These are phyloP conservation scores for Hippasteria phrygiana DNA, from an alignment of 53 echinoderm and acorn worm genomes.

Conservation along the genomic window DNA sequence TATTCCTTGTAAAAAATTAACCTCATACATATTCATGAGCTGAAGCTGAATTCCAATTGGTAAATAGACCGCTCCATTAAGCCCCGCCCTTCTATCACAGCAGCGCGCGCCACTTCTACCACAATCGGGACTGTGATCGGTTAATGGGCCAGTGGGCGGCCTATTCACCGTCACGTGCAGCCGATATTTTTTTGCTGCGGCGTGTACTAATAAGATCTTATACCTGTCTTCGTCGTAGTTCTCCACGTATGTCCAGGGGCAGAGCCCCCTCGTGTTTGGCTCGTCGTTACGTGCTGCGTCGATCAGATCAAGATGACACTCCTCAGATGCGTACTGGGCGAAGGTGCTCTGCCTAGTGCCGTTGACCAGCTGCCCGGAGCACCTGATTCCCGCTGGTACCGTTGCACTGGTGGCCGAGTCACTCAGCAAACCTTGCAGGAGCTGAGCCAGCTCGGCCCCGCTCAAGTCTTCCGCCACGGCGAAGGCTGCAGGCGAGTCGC, in stretches of 20 bases:
- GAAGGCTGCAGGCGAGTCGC: background rate
- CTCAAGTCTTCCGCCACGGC: conserved; percentile 14
- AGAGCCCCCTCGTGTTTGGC: conserved; percentile 22
- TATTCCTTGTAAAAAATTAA: too few species aligned
- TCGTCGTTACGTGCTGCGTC: background rate
- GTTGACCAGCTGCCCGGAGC: background rate
- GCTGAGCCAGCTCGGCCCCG: conserved; percentile 2
- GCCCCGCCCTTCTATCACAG: too few species aligned
- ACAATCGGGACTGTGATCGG: too few species aligned
- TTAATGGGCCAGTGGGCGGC: too few species aligned
- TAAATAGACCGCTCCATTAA: too few species aligned
- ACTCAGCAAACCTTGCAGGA: background rate
- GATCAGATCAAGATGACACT: background rate
- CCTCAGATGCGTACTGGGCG: background rate
- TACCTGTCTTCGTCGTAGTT: conserved; percentile 28
- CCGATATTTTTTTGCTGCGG: too few species aligned
- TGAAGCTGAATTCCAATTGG: too few species aligned
- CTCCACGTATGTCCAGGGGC: conserved; percentile 52
- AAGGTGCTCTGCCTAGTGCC: background rate
- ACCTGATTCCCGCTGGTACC: background rate
- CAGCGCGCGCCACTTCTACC: too few species aligned
- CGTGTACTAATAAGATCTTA: background rate
- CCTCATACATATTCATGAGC: too few species aligned
- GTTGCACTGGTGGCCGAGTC: background rate
- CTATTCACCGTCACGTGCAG: too few species aligned